Base-by-base conservation (phyloP, 2,888 invertebrate genomes). In the Pharmacophagus antenor region DNA sequence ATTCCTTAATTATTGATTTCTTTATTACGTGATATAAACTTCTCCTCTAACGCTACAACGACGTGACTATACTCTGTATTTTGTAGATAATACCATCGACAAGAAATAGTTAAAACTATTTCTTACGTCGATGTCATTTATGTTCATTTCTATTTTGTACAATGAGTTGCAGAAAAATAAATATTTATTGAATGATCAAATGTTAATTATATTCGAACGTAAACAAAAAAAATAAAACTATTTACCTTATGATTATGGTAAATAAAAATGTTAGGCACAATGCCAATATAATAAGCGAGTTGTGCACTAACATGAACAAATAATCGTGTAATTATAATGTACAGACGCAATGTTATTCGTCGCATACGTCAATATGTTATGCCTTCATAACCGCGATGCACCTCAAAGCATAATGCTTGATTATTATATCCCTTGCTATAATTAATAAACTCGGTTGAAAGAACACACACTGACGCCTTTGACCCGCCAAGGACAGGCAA, bases 391-490 rank as follows among this genome's bases (percentile, higher is more conserved):
- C 78, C 71, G 70, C 74, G 74, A 75, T 82, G 85, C 79, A 73
- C 65, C 70, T 65, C 73, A 73, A 70, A 69, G 78, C 80, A 84
- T 85, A 85, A 84, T 84, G 68, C 71, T 74, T 70, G 73, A 76
- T 81, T 79, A 85, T 85, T 81, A 83, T 79, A 70, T 65, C 67
- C 72, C 67, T 65, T 66, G 69, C 70, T 73, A 70, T 82, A 84
- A 85, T 86, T 85, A 86, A 83, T 80, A 79, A 71, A 73, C 71
- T 62, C 64, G 67, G 66, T 69, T 68, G 74, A n/a, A 37, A 81
- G 77, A 76, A 77, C n/a, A 67, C 62, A 62, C 51, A 63, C 58
- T 69, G 65, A 70, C 73, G 72, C 72, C 71, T 78, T 73, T 76
- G 77, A 82, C 73, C 81, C 69, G 54, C 58, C 75, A 77, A 84